Base-by-base conservation (phyloP, 2,113 vertebrate genomes). In the Cyanocitta stelleri region DNA sequence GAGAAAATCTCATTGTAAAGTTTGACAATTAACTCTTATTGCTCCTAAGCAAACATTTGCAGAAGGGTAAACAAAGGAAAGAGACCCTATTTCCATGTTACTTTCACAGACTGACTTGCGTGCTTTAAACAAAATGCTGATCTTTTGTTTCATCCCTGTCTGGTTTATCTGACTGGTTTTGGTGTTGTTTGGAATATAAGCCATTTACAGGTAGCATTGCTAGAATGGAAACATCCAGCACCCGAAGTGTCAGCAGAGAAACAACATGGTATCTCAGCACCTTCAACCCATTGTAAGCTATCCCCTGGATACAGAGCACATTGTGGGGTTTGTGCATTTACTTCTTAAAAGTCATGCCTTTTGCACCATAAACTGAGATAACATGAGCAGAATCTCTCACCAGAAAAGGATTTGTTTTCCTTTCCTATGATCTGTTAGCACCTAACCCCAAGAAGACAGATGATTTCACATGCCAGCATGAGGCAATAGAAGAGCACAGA, bases 21-120 rank as follows among this genome's bases (percentile, higher is more conserved):
- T 95, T 98, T 93, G 94, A 95, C 93, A 91, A 97, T 97, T 97
- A 98, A 97, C 85, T 97, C 92, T 91, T 85, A 96, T 77, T 79
- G 96, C 86, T 98, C 87, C 93, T 95, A 92, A 96, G 90, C 79
- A 96, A 98, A 97, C 78, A 94, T 95, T 90, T 94, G 78, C 86
- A 97, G 58, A 61, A 93, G 88, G 62, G 93, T 97, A 97, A 98
- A 97, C 83, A 97, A 97, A 95, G 48, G 84, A 85, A 83, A 93
- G 62, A 73, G 37, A 87, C 35, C 72, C 77, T 76, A 32, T 73
- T 95, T 94, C 41, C 76, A 54, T 21, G 54, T 74, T 82, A 63
- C 76, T 93, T 88, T 83, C 61, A 91, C 2, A 77, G 62, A 82
- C 54, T 87, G 85, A 85, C 54, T 92, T 89, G 30, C 17, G 3